phyloP scores from a whole-genome alignment of 1,140 invertebrate species.

The Charaxes varanes region DNA sequence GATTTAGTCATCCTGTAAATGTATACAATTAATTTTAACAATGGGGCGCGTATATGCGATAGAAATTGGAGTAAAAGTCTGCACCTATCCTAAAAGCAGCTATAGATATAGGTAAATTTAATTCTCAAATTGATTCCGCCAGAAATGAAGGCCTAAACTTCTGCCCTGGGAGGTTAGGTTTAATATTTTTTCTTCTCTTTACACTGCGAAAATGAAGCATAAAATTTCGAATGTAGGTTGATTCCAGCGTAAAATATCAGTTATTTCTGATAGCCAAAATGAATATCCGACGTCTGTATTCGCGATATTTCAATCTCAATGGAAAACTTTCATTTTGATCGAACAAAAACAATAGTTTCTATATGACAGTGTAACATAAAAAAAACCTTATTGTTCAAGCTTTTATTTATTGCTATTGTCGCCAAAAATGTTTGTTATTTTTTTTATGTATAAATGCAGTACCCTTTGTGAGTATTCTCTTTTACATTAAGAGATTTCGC shows the following conservation, averaged over 20 bases:
- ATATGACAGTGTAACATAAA: neutral
- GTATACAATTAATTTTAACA: too few relatives aligned
- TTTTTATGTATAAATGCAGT: neutral
- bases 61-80: too few relatives aligned
- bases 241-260: neutral
- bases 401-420: slow-evolving; percentile 1
- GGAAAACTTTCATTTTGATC: slow-evolving; percentile 1
- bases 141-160: too few relatives aligned
- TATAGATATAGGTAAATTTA: too few relatives aligned
- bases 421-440: neutral
- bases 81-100: too few relatives aligned
- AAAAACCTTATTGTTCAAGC: slow-evolving; percentile 1
- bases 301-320: neutral
- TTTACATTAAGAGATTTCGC: too few relatives aligned
- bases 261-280: neutral
- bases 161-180: too few relatives aligned
- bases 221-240: slow-evolving; percentile 2
- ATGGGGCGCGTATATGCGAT: too few relatives aligned
- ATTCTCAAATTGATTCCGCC: too few relatives aligned
- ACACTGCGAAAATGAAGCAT: neutral
- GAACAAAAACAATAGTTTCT: slow-evolving; percentile 1
- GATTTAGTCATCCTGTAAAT: too few relatives aligned
- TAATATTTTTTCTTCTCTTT: too few relatives aligned
- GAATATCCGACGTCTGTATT: neutral
- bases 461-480: neutral